Evolutionary conservation across 2,113 vertebrate genomes (phyloP).

Genomic region (Sinocyclocheilus anshuiensis): DNA sequence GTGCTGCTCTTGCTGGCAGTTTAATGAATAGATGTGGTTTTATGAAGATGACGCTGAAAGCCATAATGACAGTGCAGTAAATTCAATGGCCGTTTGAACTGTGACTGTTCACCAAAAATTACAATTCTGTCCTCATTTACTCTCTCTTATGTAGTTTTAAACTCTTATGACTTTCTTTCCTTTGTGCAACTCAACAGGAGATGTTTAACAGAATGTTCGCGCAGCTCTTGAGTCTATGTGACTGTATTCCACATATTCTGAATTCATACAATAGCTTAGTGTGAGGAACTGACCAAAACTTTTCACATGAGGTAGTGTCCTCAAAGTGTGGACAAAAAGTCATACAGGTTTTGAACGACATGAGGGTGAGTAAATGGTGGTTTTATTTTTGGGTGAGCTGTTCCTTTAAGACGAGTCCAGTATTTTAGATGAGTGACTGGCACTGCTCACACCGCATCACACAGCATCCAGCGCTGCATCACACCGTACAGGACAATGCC

Average conservation of each 20-base stretch:
- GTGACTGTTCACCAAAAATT: neutral
- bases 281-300: neutral
- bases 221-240: neutral
- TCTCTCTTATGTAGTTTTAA: too few relatives aligned
- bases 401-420: neutral
- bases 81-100: neutral
- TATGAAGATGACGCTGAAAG: neutral
- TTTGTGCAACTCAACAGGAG: neutral
- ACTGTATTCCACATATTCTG: neutral
- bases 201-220: neutral
- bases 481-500: slow-evolving; percentile 32
- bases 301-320: neutral
- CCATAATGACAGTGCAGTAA: neutral
- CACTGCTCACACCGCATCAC: slow-evolving; percentile 20
- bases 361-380: neutral
- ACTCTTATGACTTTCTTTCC: neutral
- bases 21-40: slow-evolving; percentile 13
- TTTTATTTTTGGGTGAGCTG: neutral
- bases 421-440: slow-evolving; percentile 37
- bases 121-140: neutral
- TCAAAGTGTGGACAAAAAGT: neutral
- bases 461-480: slow-evolving; percentile 45
- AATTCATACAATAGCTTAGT: neutral
- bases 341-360: neutral
- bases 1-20: neutral